Evolutionary conservation across 2,888 invertebrate species (phyloP).

Genomic region (Charanyca ferruginea): DNA sequence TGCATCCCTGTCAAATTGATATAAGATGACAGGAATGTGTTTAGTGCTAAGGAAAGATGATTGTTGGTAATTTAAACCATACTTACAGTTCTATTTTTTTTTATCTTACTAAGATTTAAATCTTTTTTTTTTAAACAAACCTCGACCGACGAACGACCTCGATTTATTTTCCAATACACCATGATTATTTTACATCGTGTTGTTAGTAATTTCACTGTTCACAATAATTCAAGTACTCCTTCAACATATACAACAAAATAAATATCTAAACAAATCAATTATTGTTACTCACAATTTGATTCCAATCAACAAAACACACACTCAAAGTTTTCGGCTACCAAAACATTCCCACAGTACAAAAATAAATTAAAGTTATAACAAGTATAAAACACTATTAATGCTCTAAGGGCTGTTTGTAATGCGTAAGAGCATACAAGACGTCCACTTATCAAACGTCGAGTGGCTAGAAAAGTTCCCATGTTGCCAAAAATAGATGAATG

Average conservation of each 20-base stretch:
- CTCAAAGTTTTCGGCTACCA: constrained; percentile 50
- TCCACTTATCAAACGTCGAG: constrained; percentile 65
- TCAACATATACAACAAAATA: constrained; percentile 7
- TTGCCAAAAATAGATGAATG: constrained; percentile 70
- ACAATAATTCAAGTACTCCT: background rate
- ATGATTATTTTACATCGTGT: background rate
- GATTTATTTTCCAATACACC: constrained; percentile 1
- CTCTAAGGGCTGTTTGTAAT: constrained; percentile 62
- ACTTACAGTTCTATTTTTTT: too few species aligned
- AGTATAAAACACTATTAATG: constrained; percentile 65
- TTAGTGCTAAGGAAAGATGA: too few species aligned
- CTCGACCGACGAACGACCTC: too few species aligned
- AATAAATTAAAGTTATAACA: constrained; percentile 70
- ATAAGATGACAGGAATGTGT: too few species aligned
- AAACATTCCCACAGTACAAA: constrained; percentile 72
- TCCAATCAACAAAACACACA: constrained; percentile 51
- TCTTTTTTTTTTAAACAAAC: too few species aligned
- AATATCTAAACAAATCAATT: constrained; percentile 37
- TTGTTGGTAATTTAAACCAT: too few species aligned
- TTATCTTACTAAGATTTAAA: too few species aligned
- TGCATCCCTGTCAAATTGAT: too few species aligned
- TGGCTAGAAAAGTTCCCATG: constrained; percentile 73
- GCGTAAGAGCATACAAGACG: constrained; percentile 52
- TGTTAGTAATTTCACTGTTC: background rate
- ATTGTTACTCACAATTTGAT: constrained; percentile 26